phyloP scores from a whole-genome alignment of 2,113 vertebrate species.

The Callipepla squamata region DNA sequence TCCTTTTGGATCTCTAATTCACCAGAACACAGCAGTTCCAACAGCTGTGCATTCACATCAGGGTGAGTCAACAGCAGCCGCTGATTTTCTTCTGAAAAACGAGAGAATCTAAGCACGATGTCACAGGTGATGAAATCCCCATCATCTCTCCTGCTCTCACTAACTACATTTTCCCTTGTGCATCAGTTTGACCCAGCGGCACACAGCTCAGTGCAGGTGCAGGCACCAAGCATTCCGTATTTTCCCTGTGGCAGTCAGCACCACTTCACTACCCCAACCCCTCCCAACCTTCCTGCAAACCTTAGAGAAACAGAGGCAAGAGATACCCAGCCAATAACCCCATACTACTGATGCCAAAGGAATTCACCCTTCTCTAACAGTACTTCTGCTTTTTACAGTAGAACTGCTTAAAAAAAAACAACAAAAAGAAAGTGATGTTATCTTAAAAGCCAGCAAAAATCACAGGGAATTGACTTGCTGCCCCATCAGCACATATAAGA shows the following conservation, averaged over 20 bases:
- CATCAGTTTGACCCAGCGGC: not conserved
- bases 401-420: not conserved
- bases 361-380: not conserved
- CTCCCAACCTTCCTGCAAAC: not conserved
- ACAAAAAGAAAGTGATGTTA: rapidly evolving
- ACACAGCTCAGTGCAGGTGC: rapidly evolving
- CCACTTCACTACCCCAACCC: not conserved
- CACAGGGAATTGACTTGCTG: not conserved
- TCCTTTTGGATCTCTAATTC: constrained; percentile 63
- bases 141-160: not conserved
- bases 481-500: not conserved
- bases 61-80: constrained; percentile 77
- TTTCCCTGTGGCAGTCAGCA: not conserved
- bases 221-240: not conserved
- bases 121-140: rapidly evolving
- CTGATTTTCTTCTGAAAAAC: constrained; percentile 88
- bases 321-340: not conserved
- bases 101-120: rapidly evolving
- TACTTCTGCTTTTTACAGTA: not conserved
- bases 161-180: not conserved
- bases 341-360: not conserved
- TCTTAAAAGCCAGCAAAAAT: not conserved
- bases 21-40: constrained; percentile 74
- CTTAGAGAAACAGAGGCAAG: not conserved
- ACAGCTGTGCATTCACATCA: constrained; percentile 59